These are phyloP conservation scores for Diadema setosum DNA, from an alignment of 35 echinoderm and acorn worm genomes.

Conservation along the genomic window DNA sequence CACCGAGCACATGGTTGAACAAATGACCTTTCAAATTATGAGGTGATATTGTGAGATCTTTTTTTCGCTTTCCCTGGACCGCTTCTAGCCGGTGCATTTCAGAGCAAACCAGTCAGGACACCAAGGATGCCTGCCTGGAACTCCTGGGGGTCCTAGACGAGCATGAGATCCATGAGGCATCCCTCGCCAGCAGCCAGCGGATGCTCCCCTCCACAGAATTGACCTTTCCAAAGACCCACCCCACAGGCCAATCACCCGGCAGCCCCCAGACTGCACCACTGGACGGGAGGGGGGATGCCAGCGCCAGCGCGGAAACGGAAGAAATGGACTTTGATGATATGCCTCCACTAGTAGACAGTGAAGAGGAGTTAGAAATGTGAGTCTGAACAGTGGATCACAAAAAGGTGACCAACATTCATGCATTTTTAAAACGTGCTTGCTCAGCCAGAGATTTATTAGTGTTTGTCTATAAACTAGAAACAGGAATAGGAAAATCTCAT, in stretches of 20 bases:
- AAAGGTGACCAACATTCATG: no score
- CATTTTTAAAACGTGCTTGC: no score
- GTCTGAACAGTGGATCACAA: no score
- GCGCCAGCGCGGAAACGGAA: not conserved
- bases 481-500: no score
- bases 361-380: not conserved
- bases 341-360: constrained; percentile 11
- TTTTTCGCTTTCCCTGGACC: not conserved
- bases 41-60: not conserved
- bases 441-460: no score
- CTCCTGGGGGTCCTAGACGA: not conserved
- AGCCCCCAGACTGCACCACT: not conserved
- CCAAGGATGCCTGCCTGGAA: not conserved
- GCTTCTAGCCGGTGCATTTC: not conserved
- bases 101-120: not conserved
- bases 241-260: not conserved
- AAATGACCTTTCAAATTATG: not conserved
- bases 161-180: not conserved
- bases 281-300: not conserved
- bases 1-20: not conserved
- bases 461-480: no score
- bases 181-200: not conserved
- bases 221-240: not conserved
- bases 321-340: constrained; percentile 24
- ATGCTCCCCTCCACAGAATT: not conserved